Base-by-base conservation (phyloP, 2,797 vertebrate species). In the Lagodon rhomboides region DNA sequence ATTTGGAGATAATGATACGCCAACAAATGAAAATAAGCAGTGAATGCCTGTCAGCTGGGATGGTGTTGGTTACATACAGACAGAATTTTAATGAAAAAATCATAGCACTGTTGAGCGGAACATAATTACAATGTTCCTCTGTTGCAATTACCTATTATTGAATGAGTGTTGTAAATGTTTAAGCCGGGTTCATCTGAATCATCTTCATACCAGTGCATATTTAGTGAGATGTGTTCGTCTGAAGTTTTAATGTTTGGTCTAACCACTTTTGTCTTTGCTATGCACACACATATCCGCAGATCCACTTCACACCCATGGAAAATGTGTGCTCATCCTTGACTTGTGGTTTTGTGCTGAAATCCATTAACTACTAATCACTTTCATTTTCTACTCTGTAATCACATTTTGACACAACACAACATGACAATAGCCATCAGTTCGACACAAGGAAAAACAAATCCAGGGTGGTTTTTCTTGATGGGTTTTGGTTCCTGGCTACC, bases 181-280 rank as follows among this genome's bases (percentile, higher is more conserved):
- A 46, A 71, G 34, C 23, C 20, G 34, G 12, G 11, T 4, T 58
- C 12, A n/a, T 56, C 22, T 23, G 34, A 44, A 65, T 41, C 8
- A 47, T 41, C 54, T 25, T 60, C 59, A 66, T 60, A 44, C 22
- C n/a, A 12, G 9, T 60, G 16, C 43, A 56, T 27, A 73, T 12
- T 44, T 74, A 34, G 20, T 44, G 41, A 47, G 27, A 47, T 79
- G 59, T 63, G 56, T 13, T 38, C 41, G 41, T 25, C n/a, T 41
- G 41, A 30, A 2, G 41, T 47, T 44, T 56, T 23, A 61, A 4
- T 67, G 64, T 44, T 15, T 49, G 20, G 34, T 20, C 5, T 34
- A 25, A 58, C 15, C 58, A 50, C 44, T 49, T 67, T 22, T 18
- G 49, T 73, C 43, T 15, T 43, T n/a, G 16, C 18, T 30, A 22